phyloP scores from a whole-genome alignment of 2,888 invertebrate species.

The Calameuta idolon region DNA sequence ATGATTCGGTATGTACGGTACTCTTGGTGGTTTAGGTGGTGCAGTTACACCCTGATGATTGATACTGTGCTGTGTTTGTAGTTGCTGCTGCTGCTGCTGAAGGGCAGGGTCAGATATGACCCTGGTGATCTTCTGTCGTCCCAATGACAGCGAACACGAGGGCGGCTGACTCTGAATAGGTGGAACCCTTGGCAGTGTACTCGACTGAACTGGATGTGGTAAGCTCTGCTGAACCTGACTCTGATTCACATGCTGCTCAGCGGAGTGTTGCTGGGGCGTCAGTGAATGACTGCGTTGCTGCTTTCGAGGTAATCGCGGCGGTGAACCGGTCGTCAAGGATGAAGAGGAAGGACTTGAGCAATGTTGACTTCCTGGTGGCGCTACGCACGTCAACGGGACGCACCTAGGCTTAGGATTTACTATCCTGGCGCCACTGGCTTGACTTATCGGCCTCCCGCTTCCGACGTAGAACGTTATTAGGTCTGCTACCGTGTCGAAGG shows the following conservation, averaged over 20 bases:
- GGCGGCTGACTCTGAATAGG: slow-evolving; percentile 59
- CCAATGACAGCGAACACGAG: slow-evolving; percentile 59
- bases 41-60: slow-evolving; percentile 49
- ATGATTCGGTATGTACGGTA: slow-evolving; percentile 68
- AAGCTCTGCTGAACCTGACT: slow-evolving; percentile 33
- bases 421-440: slow-evolving; percentile 89
- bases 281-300: slow-evolving; percentile 85
- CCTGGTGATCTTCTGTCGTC: slow-evolving; percentile 69
- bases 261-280: slow-evolving; percentile 69
- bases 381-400: slow-evolving; percentile 73
- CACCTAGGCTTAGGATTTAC: slow-evolving; percentile 86
- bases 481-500: slow-evolving; percentile 93
- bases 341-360: slow-evolving; percentile 71
- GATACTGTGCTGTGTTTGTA: slow-evolving; percentile 11
- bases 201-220: slow-evolving; percentile 36
- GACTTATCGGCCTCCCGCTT: slow-evolving; percentile 89
- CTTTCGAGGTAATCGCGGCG: slow-evolving; percentile 67
- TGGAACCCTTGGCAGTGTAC: slow-evolving; percentile 57
- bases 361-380: slow-evolving; percentile 50
- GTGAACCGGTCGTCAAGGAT: slow-evolving; percentile 67
- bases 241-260: slow-evolving; percentile 31
- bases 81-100: slow-evolving; percentile 48
- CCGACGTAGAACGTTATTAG: slow-evolving; percentile 94
- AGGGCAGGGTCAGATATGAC: slow-evolving; percentile 71
- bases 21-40: slow-evolving; percentile 76